Evolutionary conservation across 1,140 invertebrate genomes (phyloP), one percentile per base, ranked within the genome.

Genomic region (Augochlora pura): DNA sequence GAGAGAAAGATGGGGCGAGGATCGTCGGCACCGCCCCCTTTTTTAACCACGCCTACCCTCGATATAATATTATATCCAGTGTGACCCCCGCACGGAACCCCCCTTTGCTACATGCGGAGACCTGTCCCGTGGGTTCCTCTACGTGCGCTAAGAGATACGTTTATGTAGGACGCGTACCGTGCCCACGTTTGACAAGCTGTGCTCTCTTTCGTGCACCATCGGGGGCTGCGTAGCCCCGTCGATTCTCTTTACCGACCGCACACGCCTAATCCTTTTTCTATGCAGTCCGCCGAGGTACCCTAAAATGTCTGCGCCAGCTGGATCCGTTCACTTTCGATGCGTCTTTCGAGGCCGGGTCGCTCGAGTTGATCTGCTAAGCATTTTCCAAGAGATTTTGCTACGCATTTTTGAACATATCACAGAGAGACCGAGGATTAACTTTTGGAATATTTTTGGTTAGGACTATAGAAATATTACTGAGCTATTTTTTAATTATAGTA

Each of bases 41-140:
- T 91, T 91, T 91, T 86, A 92, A 92, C 91, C 91, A 91, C 91
- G 91, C 91, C 91, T 88, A 86, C 87, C 87, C 83, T 84, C 85
- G 78, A 87, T 88, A 85, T 89, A 88, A 87, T 83, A 86, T 87
- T 87, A 87, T 87, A 87, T 87, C 84, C 71, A 79, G 67, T 68
- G 27, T 78, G 82, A 81, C 71, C 62, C 76, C 54, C 70, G 59
- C 25, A 46, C 71, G 52, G 27, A 42, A 52, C 32, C 21, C 54
- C 66, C 38, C 62, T 39, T 4, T 60, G 62, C 42, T 12, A 39
- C 77, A 70, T 70, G 49, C 21, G 62, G 59, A 66, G 74, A 77
- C 69, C 80, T 75, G 73, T 65, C 69, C 42, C 64, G 80, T 23
- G 60, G 62, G 54, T 66, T 63, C 73, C 63, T 71, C 49, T 23